Percentiles rank a stretch among this genome's conserved stretches.
Evolutionary conservation across 1,140 invertebrate genomes (phyloP).

Genomic region (Microplitis mediator): DNA sequence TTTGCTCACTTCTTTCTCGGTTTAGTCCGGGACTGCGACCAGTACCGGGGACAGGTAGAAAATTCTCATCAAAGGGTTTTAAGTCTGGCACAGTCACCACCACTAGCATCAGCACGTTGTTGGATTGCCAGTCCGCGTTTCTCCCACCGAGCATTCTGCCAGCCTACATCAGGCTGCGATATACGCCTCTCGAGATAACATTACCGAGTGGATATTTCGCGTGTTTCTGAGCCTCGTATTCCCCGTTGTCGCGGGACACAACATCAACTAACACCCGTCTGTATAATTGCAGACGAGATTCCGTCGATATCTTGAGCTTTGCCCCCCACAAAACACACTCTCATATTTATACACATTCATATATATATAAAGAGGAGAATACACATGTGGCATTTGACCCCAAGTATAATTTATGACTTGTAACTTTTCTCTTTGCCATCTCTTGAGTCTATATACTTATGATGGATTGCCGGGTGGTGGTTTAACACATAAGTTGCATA

Average conservation of each 20-base stretch:
- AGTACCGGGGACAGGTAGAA: slow-evolving; percentile 22
- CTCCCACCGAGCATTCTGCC: neutral
- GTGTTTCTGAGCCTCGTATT: slow-evolving; percentile 1
- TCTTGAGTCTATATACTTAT: neutral
- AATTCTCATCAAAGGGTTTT: slow-evolving; percentile 25
- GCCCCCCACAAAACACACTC: too few species aligned
- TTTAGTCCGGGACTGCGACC: neutral
- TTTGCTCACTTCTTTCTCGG: neutral
- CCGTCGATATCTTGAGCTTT: neutral
- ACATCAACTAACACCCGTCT: neutral
- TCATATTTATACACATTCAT: too few species aligned
- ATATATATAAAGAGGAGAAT: neutral
- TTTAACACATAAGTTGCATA: neutral
- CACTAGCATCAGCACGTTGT: neutral
- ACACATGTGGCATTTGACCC: slow-evolving; percentile 22
- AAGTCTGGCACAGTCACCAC: neutral
- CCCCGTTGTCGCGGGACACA: neutral
- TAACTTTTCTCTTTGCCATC: neutral
- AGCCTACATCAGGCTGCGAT: slow-evolving; percentile 21
- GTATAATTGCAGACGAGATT: slow-evolving; percentile 16
- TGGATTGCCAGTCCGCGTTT: neutral
- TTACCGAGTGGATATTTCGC: slow-evolving; percentile 23
- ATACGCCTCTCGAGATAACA: slow-evolving; percentile 13
- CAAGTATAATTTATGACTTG: slow-evolving; percentile 14
- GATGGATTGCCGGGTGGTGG: slow-evolving; percentile 4